Evolutionary conservation across 2,888 invertebrate species (phyloP).

Genomic region (Magallana nippona): DNA sequence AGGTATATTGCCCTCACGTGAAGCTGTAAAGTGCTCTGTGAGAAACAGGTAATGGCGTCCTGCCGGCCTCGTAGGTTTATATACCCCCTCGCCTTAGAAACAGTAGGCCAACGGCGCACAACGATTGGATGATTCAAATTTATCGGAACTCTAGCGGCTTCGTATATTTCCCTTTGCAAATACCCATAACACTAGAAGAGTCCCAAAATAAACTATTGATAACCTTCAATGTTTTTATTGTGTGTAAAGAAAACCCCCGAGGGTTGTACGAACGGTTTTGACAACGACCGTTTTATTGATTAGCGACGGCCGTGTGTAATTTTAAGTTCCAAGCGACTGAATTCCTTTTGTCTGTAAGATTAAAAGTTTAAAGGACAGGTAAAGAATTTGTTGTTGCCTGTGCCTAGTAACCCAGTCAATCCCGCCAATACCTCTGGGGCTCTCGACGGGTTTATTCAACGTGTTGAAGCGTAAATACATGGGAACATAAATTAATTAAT

Average conservation of each 20-base stretch:
- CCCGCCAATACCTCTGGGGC: neutral
- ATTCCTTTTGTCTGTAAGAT: neutral
- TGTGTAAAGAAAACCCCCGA: neutral
- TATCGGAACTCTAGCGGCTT: neutral
- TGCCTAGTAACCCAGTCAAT: neutral
- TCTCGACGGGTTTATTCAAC: neutral
- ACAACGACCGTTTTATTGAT: slow-evolving; percentile 9
- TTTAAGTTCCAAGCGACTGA: neutral
- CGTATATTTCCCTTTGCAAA: neutral
- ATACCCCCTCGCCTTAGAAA: slow-evolving; percentile 7
- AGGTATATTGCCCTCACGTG: slow-evolving; percentile 8
- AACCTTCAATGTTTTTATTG: neutral
- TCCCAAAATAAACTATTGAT: neutral
- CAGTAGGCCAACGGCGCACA: neutral
- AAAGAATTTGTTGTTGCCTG: slow-evolving; percentile 2
- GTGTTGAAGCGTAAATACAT: neutral
- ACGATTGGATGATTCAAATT: slow-evolving; percentile 10
- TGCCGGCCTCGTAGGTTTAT: neutral
- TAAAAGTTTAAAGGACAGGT: neutral
- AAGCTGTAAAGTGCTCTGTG: slow-evolving; percentile 22
- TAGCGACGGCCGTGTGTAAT: neutral
- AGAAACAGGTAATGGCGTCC: slow-evolving; percentile 23
- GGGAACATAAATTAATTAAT: neutral
- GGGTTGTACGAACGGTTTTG: slow-evolving; percentile 24
- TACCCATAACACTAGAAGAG: neutral